Evolutionary conservation across 2,113 vertebrate genomes (phyloP), one percentile per base, ranked within the genome.

Genomic region (Talpa occidentalis): DNA sequence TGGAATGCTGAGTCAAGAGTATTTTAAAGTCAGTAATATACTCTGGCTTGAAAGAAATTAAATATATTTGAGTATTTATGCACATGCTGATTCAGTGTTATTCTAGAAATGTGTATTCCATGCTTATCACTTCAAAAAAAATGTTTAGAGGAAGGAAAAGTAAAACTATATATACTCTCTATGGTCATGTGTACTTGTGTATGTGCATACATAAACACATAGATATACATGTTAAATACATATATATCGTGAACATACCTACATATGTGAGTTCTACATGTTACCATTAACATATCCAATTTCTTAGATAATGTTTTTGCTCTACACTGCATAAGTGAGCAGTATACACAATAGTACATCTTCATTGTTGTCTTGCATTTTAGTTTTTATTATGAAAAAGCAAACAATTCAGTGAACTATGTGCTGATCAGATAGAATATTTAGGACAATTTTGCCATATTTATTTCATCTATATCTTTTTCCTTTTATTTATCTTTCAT

Each of bases 361-460:
- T 54, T 91, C 12, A 82, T 77, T 73, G 62, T 77, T 66, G 74
- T 59, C 74, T 35, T 37, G 2, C 8, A 24, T 88, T 89, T 69
- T 35, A 40, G 44, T 69, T 74, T 86, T 85, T 69, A 44, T 67
- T 76, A 62, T 69, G 16, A 85, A 70, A 95, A 94, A 22, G 87
- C 10, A 82, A 47, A 69, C 69, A 15, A 21, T 47, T 86, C 16
- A 76, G 40, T 64, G n/a, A 72, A 76, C 7, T 80, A 21, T 42
- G 59, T 44, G 66, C 30, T 32, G 56, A 49, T 64, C 8, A 32
- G 47, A 9, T 17, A 47, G 16, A 64, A 56, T 54, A 83, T 72
- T 59, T 64, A 83, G 8, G 32, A 67, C 30, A 40, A 28, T 40
- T 54, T 76, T 82, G 14, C 26, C 14, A 64, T 40, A 56, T 35